phyloP scores from a whole-genome alignment of 1,140 invertebrate genomes.

The Mycetomoellerius zeteki region DNA sequence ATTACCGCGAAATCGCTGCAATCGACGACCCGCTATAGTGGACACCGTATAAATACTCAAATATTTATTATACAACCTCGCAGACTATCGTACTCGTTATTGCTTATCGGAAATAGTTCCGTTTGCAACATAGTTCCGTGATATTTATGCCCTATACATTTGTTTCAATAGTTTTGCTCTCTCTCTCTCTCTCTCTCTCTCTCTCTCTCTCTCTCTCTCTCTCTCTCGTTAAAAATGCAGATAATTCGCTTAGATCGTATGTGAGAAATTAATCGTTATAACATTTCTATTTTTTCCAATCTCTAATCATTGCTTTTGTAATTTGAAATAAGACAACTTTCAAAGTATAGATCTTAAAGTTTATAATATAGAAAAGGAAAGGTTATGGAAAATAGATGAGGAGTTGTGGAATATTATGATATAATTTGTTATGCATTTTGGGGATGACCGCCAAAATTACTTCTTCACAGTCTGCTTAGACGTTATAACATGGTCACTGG shows the following conservation, averaged over 20 bases:
- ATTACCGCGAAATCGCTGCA: slow-evolving; percentile 30
- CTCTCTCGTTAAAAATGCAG: neutral
- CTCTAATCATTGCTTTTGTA: neutral
- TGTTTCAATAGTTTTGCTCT: neutral
- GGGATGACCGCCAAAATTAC: too few species aligned
- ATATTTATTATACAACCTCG: slow-evolving; percentile 47
- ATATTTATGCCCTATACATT: neutral
- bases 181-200: neutral
- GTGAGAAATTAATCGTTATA: neutral
- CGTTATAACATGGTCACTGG: too few species aligned
- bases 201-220: neutral
- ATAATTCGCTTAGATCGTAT: neutral
- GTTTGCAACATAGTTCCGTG: slow-evolving; percentile 17
- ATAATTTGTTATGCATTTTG: too few species aligned
- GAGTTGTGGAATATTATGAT: too few species aligned
- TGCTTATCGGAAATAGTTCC: slow-evolving; percentile 54
- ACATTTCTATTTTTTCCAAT: neutral
- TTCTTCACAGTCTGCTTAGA: too few species aligned
- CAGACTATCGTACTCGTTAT: slow-evolving; percentile 44
- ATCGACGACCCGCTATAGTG: neutral
- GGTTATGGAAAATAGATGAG: too few species aligned
- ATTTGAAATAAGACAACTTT: neutral
- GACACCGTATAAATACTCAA: slow-evolving; percentile 45
- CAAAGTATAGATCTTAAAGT: neutral
- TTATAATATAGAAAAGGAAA: neutral